Base-by-base conservation (phyloP, 2,113 vertebrate genomes). In the Leucosticte australis region DNA sequence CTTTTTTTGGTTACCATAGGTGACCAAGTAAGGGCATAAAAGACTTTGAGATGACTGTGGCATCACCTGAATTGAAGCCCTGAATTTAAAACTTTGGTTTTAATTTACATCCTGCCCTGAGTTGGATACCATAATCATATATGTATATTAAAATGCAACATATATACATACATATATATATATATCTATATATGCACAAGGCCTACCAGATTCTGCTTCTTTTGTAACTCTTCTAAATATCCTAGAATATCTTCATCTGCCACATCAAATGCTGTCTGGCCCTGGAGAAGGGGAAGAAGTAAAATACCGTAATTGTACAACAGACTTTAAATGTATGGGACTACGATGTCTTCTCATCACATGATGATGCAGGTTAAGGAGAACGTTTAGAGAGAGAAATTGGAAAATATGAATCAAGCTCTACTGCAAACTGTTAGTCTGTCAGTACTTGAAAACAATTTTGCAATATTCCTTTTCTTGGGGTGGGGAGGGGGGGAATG, bases 191-290 rank as follows among this genome's bases (percentile, higher is more conserved):
- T 16, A 70, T 31, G 22, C 19, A 79, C 83, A 88, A 96, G 63
- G 90, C 97, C 96, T 97, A 99, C 99, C 98, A 99, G 98, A 97
- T 98, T 99, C 96, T 99, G 99, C 92, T 99, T 99, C 98, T 99
- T 99, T 94, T 99, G 99, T 71, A 99, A 96, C 89, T 99, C 99
- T 98, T 99, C 99, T 97, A 99, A 98, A 97, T 99, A 99, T 93
- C 99, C 98, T 94, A 99, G 97, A 97, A 99, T 98, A 87, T 99
- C 99, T 98, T 99, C 99, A 97, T 99, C 99, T 92, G 99, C 98
- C 95, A 99, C 99, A 97, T 99, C 99, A 97, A 99, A 99, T 6
- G 99, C 98, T 63, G 99, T 99, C 95, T 99, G 99, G 82, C 99
- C 99, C 99, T 99, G 96, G 35, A 70, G 31, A 97, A 91, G 17